These are phyloP conservation scores for Metallyticus violacea DNA, from an alignment of 2,888 invertebrate genomes.

Conservation along the genomic window DNA sequence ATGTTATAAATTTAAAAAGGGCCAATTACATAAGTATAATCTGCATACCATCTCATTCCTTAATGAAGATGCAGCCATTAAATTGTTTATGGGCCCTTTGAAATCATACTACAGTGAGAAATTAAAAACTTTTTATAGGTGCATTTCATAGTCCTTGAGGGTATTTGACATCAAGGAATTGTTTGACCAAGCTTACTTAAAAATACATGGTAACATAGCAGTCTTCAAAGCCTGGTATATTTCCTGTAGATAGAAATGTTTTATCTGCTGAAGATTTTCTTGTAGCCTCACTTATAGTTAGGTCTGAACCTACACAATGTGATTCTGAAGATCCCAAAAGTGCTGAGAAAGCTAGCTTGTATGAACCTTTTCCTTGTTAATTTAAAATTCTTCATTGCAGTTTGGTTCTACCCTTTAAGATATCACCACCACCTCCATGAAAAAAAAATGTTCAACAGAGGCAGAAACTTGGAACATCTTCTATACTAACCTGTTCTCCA, in stretches of 20 bases:
- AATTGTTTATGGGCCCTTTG: neutral
- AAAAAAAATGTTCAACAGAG: neutral
- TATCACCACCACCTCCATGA: neutral
- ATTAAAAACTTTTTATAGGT: neutral
- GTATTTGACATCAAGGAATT: slow-evolving; percentile 35
- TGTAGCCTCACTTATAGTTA: neutral
- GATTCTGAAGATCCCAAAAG: neutral
- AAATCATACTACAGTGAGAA: slow-evolving; percentile 17
- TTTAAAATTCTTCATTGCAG: neutral
- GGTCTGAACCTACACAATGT: neutral
- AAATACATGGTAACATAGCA: slow-evolving; percentile 34
- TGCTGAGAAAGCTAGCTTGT: no score
- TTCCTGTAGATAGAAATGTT: neutral
- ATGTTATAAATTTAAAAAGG: slow-evolving; percentile 33
- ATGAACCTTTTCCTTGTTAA: neutral
- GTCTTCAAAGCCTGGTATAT: slow-evolving; percentile 29
- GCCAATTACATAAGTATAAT: slow-evolving; percentile 35
- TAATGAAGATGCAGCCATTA: neutral
- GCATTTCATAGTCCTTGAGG: neutral
- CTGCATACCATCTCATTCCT: neutral
- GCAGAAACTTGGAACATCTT: neutral
- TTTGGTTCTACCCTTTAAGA: neutral
- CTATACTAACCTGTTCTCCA: neutral
- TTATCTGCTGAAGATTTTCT: neutral
- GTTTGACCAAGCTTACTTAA: slow-evolving; percentile 38